Percentiles rank a stretch among this genome's conserved stretches.
Evolutionary conservation across 2,797 vertebrate genomes (phyloP).

Genomic region (Crax fasciolata): DNA sequence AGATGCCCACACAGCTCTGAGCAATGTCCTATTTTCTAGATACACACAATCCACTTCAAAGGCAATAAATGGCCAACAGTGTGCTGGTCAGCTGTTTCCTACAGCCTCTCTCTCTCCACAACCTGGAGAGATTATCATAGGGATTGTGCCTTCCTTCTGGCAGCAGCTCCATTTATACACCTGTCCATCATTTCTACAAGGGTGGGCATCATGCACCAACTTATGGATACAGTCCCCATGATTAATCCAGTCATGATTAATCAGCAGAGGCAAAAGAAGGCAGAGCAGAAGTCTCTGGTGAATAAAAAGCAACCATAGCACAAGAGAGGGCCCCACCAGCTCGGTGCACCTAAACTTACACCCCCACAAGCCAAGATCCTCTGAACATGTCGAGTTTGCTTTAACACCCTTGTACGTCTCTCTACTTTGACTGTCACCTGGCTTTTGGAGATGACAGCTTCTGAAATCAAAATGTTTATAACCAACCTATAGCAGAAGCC

Average conservation of each 20-base stretch:
- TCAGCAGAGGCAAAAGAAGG: neutral
- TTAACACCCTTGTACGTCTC: neutral
- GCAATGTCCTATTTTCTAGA: neutral
- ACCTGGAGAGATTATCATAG: neutral
- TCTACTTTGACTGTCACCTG: neutral
- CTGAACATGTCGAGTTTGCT: neutral
- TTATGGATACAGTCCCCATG: fast-evolving
- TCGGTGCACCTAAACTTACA: neutral
- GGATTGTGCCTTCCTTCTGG: neutral
- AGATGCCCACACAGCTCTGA: neutral
- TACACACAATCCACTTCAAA: neutral
- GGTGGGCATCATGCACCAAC: neutral
- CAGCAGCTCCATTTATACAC: neutral
- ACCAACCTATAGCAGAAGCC: neutral
- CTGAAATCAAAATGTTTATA: neutral
- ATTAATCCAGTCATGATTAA: fast-evolving
- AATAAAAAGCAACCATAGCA: neutral
- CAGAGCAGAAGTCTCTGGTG: neutral
- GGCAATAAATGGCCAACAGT: neutral
- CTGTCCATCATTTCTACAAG: neutral
- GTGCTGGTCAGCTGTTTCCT: neutral
- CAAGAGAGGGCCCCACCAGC: neutral
- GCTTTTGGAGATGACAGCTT: neutral
- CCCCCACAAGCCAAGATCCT: neutral
- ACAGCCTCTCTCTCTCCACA: neutral